These are phyloP conservation scores for Zosterops japonicus DNA, from an alignment of 2,113 vertebrate genomes.

Conservation along the genomic window DNA sequence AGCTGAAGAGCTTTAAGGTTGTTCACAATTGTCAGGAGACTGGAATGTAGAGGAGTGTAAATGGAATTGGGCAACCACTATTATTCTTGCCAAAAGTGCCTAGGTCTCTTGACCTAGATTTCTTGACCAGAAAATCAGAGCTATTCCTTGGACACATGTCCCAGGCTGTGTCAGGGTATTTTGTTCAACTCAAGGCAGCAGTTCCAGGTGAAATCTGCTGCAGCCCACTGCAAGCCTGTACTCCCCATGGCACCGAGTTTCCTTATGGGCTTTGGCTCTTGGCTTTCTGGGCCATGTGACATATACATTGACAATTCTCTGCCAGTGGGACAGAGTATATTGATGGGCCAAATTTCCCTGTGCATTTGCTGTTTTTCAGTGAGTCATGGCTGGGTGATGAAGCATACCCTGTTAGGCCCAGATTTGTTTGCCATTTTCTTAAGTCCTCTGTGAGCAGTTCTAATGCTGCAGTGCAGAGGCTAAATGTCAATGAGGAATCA, in stretches of 20 bases:
- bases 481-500: constrained; percentile 6
- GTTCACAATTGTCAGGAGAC: not conserved
- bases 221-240: not conserved
- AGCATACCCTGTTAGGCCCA: not conserved
- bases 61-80: not conserved
- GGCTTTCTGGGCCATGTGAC: not conserved
- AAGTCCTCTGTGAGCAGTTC: not conserved
- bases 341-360: not conserved
- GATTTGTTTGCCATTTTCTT: not conserved
- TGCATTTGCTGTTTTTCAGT: not conserved
- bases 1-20: not conserved
- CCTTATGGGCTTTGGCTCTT: not conserved
- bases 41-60: not conserved
- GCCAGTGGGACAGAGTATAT: not conserved
- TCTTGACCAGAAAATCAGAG: not conserved
- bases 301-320: not conserved
- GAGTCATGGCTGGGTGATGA: not conserved
- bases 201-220: not conserved
- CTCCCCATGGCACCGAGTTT: accelerated
- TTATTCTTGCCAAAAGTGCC: not conserved
- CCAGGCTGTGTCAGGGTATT: not conserved
- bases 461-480: not conserved
- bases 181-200: not conserved
- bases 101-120: not conserved
- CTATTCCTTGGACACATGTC: not conserved